Base-by-base conservation (phyloP, 2,797 vertebrate species). In the Bradypus variegatus region DNA sequence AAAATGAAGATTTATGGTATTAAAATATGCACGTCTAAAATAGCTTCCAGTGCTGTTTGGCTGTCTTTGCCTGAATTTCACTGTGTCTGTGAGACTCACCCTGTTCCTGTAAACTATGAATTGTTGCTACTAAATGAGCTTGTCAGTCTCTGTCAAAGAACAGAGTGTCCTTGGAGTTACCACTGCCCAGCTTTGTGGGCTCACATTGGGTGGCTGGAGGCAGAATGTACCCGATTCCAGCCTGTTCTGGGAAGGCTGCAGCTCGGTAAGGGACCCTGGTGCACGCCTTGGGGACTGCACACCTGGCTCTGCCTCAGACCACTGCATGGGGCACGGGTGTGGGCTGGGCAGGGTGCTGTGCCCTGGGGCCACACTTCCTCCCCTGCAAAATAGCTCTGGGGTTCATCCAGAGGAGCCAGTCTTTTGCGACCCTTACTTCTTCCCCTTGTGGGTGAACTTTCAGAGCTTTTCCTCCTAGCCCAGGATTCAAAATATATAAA, bases 21-120 rank as follows among this genome's bases (percentile, higher is more conserved):
- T 94, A 95, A 94, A 95, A 92, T 95, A 94, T 45, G 1, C 77
- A 77, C 48, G 19, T 95, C 80, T 92, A 88, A 92, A 95, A 93
- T 81, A 94, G 93, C 82, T 96, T 10, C 82, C 82, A 64, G 86
- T 41, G 78, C 93, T 91, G 21, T 95, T 93, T 90, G 95, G 81
- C 91, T 95, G 92, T 92, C 89, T 95, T 94, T 94, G 90, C 95
- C 91, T 94, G 70, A 84, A 90, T 96, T 90, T 95, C 88, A 93
- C 95, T 8, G 29, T 79, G 90, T 88, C 93, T 95, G 36, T 96
- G 94, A 96, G 96, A 97, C 91, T 96, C 95, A 97, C 96, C 95
- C 91, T 94, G 95, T 94, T 95, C 96, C 92, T 92, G 48, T 95
- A 89, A 90, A 91, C 96, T 92, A 93, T 92, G 93, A 90, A 93